Evolutionary conservation across 2,888 invertebrate species (phyloP), one percentile per base, ranked within the genome.

Genomic region (Periphyllus acericola): DNA sequence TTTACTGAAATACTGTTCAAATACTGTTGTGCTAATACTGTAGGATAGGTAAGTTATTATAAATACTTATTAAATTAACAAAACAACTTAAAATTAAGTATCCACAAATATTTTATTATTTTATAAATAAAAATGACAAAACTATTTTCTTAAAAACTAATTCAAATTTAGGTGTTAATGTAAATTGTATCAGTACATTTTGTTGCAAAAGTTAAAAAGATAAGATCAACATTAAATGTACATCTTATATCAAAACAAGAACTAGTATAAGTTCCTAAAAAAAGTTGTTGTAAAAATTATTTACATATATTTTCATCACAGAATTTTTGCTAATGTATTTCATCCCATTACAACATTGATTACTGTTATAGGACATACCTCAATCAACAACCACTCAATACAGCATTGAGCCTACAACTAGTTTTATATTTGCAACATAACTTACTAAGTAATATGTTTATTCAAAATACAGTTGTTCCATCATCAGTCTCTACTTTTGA

Each of bases 401-500:
- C 36, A 79, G 68, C 25, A 86, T 86, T 72, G 34, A 79, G 14
- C 68, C 78, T 78, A 86, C 3, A 17, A 60, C 19, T 86, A 71
- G 52, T 80, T 79, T 72, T 80, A 29, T 79, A 72, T 68, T 52
- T 34, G 8, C 25, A 86, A 80, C 32, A 72, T 9, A 79, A 80
- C 52, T 78, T 19, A 34, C 34, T 78, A 36, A 86, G 14, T 29
- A 34, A 32, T 19, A 46, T 1, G 34, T 71, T 79, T 72, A 34
- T 46, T 87, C 32, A 87, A 87, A 81, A 87, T 11, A 82, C 83
- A 72, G 74, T 82, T 1, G 83, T 82, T 72, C 78, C 87, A 5
- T 87, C 82, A 60, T 82, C 86, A 89, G 76, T 78, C 82, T 95
- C 94, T 88, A 95, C 92, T 91, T 94, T 94, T 87, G 94, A 93